Conservation (phyloP, 2,113 vertebrate genomes). For the Rhinopithecus roxellana region DNA sequence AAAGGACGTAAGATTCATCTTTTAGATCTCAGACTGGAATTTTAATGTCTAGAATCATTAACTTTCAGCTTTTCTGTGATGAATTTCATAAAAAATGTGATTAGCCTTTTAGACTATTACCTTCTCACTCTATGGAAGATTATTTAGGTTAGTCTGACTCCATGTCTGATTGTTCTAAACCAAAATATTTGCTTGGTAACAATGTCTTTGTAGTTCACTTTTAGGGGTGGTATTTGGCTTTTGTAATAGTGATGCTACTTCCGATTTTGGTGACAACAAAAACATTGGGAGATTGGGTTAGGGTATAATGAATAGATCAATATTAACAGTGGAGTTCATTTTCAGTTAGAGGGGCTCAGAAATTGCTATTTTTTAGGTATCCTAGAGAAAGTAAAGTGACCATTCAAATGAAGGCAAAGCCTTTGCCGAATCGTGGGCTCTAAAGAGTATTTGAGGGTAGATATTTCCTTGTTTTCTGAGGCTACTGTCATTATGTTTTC, state of each 20-base stretch:
- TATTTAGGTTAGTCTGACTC: background rate
- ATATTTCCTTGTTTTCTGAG: constrained; percentile 64
- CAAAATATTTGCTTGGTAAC: background rate
- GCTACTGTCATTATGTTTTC: constrained; percentile 52
- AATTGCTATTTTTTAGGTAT: constrained; percentile 55
- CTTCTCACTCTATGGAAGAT: background rate
- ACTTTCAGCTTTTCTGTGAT: background rate
- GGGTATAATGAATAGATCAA: background rate
- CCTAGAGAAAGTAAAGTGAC: constrained; percentile 40
- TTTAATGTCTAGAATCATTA: constrained; percentile 36
- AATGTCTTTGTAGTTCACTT: background rate
- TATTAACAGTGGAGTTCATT: background rate
- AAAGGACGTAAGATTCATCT: background rate
- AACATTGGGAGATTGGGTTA: background rate
- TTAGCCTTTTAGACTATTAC: background rate
- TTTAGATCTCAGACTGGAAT: constrained; percentile 14
- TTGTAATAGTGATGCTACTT: background rate
- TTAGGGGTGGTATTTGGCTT: background rate
- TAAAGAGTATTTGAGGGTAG: constrained; percentile 29
- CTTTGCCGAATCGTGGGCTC: constrained; percentile 24
- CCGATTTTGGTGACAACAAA: background rate
- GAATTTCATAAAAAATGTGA: background rate
- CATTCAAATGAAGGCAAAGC: constrained; percentile 45
- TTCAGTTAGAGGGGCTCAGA: background rate
- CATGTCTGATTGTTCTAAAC: constrained; percentile 16